Percentiles rank a stretch among this genome's conserved stretches.
Evolutionary conservation across 1,140 invertebrate species (phyloP).

Genomic region (Ostrea denselamellosa): DNA sequence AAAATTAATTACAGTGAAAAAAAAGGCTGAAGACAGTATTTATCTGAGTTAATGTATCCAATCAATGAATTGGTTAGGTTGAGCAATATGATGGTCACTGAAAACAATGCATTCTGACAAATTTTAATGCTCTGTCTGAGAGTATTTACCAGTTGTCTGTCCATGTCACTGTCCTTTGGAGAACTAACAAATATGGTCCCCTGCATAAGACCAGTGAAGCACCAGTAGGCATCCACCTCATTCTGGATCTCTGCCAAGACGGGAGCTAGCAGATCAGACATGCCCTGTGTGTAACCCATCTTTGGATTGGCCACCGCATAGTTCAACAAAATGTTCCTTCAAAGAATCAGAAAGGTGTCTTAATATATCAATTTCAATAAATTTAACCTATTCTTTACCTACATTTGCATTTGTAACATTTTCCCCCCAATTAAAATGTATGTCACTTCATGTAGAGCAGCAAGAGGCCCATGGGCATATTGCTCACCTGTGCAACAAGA

Average conservation of each 20-base stretch:
- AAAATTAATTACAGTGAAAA: too few relatives aligned
- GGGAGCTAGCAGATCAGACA: slow-evolving; percentile 94
- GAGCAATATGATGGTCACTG: too few relatives aligned
- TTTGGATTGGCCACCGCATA: slow-evolving; percentile 93
- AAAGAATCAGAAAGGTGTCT: slow-evolving; percentile 56
- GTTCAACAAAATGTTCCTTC: slow-evolving; percentile 91
- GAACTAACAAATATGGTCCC: slow-evolving; percentile 92
- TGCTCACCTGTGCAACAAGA: too few relatives aligned
- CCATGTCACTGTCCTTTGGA: slow-evolving; percentile 95
- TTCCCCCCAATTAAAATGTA: too few relatives aligned
- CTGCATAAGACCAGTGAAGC: slow-evolving; percentile 96
- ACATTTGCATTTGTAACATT: too few relatives aligned
- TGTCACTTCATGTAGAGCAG: too few relatives aligned
- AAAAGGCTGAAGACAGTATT: too few relatives aligned
- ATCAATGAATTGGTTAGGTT: too few relatives aligned
- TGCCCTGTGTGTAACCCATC: slow-evolving; percentile 89
- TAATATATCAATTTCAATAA: background rate
- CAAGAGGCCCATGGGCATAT: too few relatives aligned
- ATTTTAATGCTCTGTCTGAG: background rate
- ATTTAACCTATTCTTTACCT: too few relatives aligned
- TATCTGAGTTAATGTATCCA: too few relatives aligned
- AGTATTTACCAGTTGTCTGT: slow-evolving; percentile 88
- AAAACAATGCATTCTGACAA: background rate
- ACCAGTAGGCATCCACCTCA: slow-evolving; percentile 95
- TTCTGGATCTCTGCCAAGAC: slow-evolving; percentile 92